Conservation (phyloP, 2,113 vertebrate species). For the Microcebus murinus region DNA sequence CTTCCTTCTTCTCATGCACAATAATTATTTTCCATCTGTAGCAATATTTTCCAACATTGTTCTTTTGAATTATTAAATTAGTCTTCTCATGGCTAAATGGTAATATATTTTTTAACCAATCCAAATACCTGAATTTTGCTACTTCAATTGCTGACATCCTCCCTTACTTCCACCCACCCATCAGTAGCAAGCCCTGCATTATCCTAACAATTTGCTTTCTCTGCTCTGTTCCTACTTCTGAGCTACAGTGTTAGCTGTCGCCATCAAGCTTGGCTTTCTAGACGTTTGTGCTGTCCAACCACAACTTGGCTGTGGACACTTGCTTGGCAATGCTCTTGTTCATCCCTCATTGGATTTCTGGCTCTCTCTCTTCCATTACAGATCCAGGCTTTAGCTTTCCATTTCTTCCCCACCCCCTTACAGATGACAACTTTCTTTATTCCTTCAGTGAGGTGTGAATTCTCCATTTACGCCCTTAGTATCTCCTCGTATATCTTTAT, state of each 20-base stretch:
- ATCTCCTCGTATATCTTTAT: not conserved
- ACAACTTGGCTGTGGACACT: conserved; percentile 64
- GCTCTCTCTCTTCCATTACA: not conserved
- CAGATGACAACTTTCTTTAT: conserved; percentile 27
- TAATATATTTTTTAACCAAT: not conserved
- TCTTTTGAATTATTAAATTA: conserved; percentile 12
- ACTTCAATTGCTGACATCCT: not conserved
- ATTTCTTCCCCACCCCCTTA: not conserved
- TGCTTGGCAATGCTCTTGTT: conserved; percentile 53
- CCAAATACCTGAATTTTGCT: not conserved
- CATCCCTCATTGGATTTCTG: conserved; percentile 61
- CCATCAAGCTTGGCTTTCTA: conserved; percentile 39
- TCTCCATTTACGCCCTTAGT: not conserved
- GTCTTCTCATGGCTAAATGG: not conserved
- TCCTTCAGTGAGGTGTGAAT: not conserved
- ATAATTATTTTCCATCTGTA: not conserved
- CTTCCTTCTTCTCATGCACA: not conserved
- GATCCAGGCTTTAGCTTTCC: not conserved
- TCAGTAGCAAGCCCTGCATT: not conserved
- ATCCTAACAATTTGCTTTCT: not conserved
- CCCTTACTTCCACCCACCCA: not conserved
- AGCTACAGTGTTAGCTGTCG: not conserved
- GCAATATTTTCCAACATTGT: not conserved
- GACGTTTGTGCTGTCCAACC: conserved; percentile 42
- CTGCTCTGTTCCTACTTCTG: not conserved